phyloP scores from a whole-genome alignment of 2,888 invertebrate genomes.

The Agonum fuliginosum region DNA sequence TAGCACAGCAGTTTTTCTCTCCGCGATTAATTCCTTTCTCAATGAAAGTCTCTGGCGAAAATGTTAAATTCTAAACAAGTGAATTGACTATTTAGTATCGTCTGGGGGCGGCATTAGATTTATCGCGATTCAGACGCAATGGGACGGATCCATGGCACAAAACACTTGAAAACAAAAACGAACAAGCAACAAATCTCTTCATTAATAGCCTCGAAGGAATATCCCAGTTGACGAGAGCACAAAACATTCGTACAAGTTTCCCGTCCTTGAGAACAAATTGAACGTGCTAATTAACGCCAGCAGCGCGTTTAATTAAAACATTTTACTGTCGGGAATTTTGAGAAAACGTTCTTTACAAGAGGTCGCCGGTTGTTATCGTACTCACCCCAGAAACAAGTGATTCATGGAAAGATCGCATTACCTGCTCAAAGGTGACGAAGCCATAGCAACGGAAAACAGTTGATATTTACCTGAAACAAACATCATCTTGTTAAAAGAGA shows the following conservation, averaged over 20 bases:
- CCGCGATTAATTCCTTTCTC: neutral
- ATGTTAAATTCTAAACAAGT: constrained; percentile 23
- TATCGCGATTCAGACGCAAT: constrained; percentile 10
- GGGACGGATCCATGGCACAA: constrained; percentile 37
- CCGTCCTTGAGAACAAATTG: constrained; percentile 56
- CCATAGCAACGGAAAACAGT: neutral
- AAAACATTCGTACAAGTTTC: constrained; percentile 46
- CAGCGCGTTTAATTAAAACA: constrained; percentile 55
- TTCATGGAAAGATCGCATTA: constrained; percentile 52
- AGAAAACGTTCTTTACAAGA: constrained; percentile 35
- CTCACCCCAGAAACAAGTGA: constrained; percentile 31
- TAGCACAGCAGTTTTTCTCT: neutral
- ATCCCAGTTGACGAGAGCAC: constrained; percentile 21
- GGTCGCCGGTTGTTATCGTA: constrained; percentile 35
- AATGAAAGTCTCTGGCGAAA: constrained; percentile 23
- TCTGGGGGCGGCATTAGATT: constrained; percentile 25
- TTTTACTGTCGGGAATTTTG: constrained; percentile 57
- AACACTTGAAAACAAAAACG: constrained; percentile 50
- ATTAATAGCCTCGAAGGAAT: constrained; percentile 50
- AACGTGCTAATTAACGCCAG: constrained; percentile 55
- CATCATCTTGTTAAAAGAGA: constrained; percentile 23
- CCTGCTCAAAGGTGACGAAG: constrained; percentile 4
- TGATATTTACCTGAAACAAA: constrained; percentile 52
- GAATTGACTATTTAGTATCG: constrained; percentile 25
- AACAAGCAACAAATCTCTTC: constrained; percentile 48